Evolutionary conservation across 2,888 invertebrate genomes (phyloP).

Genomic region (Tubulanus polymorphus): DNA sequence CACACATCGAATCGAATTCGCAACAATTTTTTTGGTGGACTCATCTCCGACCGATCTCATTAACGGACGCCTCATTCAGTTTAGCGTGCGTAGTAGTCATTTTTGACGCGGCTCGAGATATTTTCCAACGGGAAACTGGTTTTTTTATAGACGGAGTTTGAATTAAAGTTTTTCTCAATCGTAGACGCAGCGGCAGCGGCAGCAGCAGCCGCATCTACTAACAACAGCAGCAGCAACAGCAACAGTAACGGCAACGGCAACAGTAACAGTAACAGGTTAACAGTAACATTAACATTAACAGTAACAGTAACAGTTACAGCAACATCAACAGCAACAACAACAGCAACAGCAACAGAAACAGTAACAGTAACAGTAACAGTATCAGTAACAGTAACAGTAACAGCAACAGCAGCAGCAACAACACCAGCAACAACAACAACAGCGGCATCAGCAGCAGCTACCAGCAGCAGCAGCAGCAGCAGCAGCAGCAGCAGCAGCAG

Average conservation of each 20-base stretch:
- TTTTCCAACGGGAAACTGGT: too few relatives aligned
- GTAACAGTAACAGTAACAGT: background rate
- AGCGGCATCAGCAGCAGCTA: too few relatives aligned
- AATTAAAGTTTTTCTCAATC: too few relatives aligned
- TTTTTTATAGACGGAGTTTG: too few relatives aligned
- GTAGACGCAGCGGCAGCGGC: conserved; percentile 7
- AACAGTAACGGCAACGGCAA: conserved; percentile 7
- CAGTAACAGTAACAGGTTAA: conserved; percentile 11
- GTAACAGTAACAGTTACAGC: conserved; percentile 10
- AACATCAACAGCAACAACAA: conserved; percentile 10
- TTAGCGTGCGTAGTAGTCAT: too few relatives aligned
- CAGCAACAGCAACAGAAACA: background rate
- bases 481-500: background rate
- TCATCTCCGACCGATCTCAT: too few relatives aligned
- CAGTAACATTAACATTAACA: conserved; percentile 11
- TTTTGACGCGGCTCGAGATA: too few relatives aligned
- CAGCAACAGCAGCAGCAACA: background rate
- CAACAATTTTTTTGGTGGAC: too few relatives aligned
- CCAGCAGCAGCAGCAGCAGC: background rate
- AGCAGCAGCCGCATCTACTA: conserved; percentile 7
- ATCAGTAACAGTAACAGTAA: background rate
- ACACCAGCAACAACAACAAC: background rate
- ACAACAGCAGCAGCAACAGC: conserved; percentile 8
- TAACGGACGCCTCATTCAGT: too few relatives aligned
- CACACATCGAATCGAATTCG: too few relatives aligned